Evolutionary conservation across 2,888 invertebrate genomes (phyloP).

Genomic region (Chorisops tibialis): DNA sequence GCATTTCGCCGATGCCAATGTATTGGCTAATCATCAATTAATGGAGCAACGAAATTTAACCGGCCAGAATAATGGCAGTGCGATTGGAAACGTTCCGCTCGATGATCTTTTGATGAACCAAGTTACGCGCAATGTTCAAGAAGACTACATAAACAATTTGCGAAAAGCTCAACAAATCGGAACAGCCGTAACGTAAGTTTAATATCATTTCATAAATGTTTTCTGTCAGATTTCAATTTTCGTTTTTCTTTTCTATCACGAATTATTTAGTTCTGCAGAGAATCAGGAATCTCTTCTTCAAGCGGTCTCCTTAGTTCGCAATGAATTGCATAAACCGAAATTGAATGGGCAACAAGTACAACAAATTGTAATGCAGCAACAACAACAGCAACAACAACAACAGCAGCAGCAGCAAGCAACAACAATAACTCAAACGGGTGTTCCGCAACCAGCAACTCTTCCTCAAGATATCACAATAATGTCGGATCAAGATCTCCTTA

Average conservation of each 20-base stretch:
- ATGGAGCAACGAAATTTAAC: conserved; percentile 9
- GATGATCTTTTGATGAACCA: conserved; percentile 46
- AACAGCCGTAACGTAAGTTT: conserved; percentile 35
- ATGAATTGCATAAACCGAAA: conserved; percentile 46
- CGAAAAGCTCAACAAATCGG: conserved; percentile 32
- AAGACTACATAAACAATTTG: conserved; percentile 27
- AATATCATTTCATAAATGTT: background rate
- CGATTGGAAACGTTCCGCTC: conserved; percentile 38
- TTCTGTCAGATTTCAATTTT: background rate
- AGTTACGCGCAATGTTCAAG: conserved; percentile 31
- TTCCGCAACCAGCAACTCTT: too few relatives aligned
- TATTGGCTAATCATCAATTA: conserved; percentile 26
- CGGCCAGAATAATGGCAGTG: conserved; percentile 9
- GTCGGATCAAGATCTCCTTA: conserved; percentile 83
- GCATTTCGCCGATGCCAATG: conserved; percentile 26
- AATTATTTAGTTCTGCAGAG: conserved; percentile 36
- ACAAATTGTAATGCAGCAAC: conserved; percentile 29
- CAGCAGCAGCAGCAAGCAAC: conserved; percentile 39
- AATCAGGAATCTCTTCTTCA: conserved; percentile 51
- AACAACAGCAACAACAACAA: conserved; percentile 37
- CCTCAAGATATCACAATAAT: conserved; percentile 75
- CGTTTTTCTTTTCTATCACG: background rate
- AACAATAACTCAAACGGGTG: too few relatives aligned
- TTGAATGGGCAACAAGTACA: conserved; percentile 39
- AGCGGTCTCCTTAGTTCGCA: conserved; percentile 45